phyloP scores from a whole-genome alignment of 1,140 invertebrate genomes.

The Propsilocerus akamusi region DNA sequence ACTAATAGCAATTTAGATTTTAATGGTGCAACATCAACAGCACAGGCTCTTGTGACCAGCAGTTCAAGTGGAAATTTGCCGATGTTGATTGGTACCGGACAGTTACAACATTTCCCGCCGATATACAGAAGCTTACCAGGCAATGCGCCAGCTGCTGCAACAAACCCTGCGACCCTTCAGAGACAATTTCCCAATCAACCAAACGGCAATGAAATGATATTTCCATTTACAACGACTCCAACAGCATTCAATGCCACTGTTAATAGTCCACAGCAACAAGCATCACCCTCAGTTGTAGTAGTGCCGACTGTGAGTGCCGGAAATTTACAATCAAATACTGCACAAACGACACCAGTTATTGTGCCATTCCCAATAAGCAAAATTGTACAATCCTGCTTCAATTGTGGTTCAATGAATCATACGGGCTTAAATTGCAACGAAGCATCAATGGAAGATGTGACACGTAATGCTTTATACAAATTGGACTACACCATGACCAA shows the following conservation, averaged over 20 bases:
- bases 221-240: conserved; percentile 8
- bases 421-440: conserved; percentile 67
- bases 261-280: conserved; percentile 12
- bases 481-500: conserved; percentile 33
- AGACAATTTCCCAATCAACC: neutral
- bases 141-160: no score
- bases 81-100: neutral
- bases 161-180: neutral
- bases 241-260: conserved; percentile 9
- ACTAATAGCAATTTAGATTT: neutral
- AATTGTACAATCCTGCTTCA: conserved; percentile 36
- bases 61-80: neutral
- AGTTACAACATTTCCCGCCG: neutral
- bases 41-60: conserved; percentile 2
- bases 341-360: conserved; percentile 6
- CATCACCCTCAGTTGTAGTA: neutral
- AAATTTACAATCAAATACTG: conserved; percentile 4
- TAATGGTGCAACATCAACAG: neutral
- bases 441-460: conserved; percentile 73
- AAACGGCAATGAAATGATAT: conserved; percentile 6
- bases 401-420: conserved; percentile 58
- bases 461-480: conserved; percentile 40
- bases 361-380: conserved; percentile 17
- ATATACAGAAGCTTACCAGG: neutral
- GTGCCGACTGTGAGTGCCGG: neutral